Evolutionary conservation across 2,888 invertebrate species (phyloP).

Genomic region (Bugulina stolonifera): DNA sequence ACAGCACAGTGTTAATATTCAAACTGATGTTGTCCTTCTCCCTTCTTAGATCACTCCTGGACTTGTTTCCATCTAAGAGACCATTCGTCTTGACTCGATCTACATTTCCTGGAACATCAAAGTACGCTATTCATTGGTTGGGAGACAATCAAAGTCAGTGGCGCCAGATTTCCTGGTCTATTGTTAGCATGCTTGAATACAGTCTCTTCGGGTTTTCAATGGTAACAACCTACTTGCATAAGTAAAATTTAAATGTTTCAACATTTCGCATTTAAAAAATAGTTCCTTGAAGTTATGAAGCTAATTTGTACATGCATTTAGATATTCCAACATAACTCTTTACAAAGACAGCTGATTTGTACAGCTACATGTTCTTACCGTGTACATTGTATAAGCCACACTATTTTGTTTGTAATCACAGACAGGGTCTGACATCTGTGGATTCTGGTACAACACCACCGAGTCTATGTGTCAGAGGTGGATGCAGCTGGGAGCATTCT

Average conservation of each 20-base stretch:
- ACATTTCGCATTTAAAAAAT: no score
- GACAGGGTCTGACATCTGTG: slow-evolving; percentile 55
- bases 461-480: slow-evolving; percentile 62
- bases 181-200: slow-evolving; percentile 58
- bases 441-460: slow-evolving; percentile 52
- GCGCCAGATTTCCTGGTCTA: slow-evolving; percentile 62
- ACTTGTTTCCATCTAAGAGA: slow-evolving; percentile 34
- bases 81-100: slow-evolving; percentile 67
- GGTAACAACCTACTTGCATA: no score
- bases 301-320: no score
- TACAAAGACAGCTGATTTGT: no score
- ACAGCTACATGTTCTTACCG: no score
- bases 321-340: no score
- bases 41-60: slow-evolving; percentile 30
- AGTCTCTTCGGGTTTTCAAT: slow-evolving; percentile 53
- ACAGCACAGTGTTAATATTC: no score
- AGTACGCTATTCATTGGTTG: slow-evolving; percentile 59
- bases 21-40: slow-evolving; percentile 19
- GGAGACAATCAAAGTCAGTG: slow-evolving; percentile 59
- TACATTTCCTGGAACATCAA: slow-evolving; percentile 69
- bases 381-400: no score
- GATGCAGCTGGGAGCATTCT: slow-evolving; percentile 64
- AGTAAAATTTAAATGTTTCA: no score
- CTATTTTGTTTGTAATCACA: slow-evolving; percentile 2
- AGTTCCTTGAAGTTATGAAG: no score